phyloP scores from a whole-genome alignment of 2,888 invertebrate species.

The Dicranocentrus wangi region DNA sequence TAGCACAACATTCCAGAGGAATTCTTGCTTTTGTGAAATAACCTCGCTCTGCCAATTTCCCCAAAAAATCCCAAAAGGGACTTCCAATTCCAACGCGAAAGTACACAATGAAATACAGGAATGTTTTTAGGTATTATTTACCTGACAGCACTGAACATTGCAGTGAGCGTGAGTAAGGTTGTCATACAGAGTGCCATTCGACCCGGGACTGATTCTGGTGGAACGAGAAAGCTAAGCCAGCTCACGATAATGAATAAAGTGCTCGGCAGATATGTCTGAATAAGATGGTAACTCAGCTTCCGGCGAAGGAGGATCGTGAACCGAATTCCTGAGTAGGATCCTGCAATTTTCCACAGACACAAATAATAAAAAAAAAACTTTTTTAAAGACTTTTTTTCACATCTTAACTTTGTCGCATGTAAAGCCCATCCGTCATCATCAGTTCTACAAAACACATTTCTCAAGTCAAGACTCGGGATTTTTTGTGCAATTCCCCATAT shows the following conservation, averaged over 20 bases:
- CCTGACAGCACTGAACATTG: constrained; percentile 73
- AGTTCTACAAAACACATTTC: neutral
- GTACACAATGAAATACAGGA: too few relatives aligned
- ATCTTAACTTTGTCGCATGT: neutral
- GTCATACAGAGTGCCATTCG: constrained; percentile 73
- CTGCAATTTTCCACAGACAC: constrained; percentile 34
- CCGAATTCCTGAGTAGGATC: constrained; percentile 72
- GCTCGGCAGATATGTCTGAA: constrained; percentile 72
- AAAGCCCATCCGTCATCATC: constrained; percentile 20
- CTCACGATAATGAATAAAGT: constrained; percentile 72
- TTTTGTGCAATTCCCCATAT: too few relatives aligned
- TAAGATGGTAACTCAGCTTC: constrained; percentile 72
- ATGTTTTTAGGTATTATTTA: constrained; percentile 51
- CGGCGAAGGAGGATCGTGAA: constrained; percentile 71
- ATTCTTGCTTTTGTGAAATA: too few relatives aligned
- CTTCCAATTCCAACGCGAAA: too few relatives aligned
- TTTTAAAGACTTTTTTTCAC: too few relatives aligned
- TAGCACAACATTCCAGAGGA: too few relatives aligned
- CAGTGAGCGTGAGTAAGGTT: constrained; percentile 72
- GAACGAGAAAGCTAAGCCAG: constrained; percentile 72
- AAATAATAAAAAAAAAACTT: too few relatives aligned
- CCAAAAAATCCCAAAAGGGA: too few relatives aligned
- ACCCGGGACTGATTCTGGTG: constrained; percentile 69
- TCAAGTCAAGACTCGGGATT: too few relatives aligned
- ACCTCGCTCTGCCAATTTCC: too few relatives aligned